Conservation (phyloP, 2,797 vertebrate genomes). For the Clarias fuscus region DNA sequence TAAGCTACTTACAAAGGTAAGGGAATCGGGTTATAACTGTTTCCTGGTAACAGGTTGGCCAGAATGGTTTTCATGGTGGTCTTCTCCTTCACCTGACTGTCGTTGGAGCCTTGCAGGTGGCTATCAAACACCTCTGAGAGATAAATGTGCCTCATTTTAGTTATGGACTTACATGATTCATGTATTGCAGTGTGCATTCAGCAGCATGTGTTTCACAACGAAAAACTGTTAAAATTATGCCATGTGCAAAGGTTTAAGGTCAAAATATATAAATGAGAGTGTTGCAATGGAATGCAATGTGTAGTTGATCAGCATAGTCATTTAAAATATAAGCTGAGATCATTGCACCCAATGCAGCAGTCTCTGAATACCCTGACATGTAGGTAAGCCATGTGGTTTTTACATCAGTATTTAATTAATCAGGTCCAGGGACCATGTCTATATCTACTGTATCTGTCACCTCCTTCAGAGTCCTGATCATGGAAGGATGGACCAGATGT, state of each 20-base stretch:
- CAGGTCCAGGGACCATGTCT: not conserved
- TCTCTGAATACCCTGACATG: not conserved
- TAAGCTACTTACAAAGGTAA: constrained; percentile 90
- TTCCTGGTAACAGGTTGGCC: constrained; percentile 95
- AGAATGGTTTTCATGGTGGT: constrained; percentile 99
- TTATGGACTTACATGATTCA: not conserved
- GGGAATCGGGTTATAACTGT: constrained; percentile 93
- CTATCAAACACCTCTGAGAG: constrained; percentile 93
- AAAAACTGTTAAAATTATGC: not conserved
- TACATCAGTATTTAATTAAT: not conserved
- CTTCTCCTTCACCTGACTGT: constrained; percentile 98
- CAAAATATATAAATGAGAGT: not conserved
- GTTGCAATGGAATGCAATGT: not conserved
- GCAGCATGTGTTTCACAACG: not conserved
- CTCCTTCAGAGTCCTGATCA: constrained; percentile 89
- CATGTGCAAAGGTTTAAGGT: not conserved
- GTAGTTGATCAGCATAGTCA: not conserved
- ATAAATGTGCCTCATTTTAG: not conserved
- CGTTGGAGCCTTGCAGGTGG: constrained; percentile 88
- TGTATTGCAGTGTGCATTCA: not conserved
- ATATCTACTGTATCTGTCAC: constrained; percentile 62
- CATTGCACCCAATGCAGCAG: not conserved
- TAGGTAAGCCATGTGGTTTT: not conserved
- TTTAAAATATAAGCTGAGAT: too few species aligned
- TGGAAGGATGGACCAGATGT: constrained; percentile 68